phyloP scores from a whole-genome alignment of 2,888 invertebrate genomes.

The Phorcus lineatus region DNA sequence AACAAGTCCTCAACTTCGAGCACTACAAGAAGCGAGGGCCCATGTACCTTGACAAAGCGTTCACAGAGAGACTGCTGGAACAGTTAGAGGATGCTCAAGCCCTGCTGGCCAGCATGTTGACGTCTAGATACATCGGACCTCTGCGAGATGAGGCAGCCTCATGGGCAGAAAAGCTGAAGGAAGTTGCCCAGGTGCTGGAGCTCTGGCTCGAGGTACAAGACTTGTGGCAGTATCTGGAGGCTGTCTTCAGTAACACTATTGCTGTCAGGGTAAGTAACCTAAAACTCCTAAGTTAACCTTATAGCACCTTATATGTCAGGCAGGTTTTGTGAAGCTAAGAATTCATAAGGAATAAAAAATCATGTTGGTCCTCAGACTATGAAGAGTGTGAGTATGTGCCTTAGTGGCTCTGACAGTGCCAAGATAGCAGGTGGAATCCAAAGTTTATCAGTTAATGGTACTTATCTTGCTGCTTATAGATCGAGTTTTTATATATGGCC shows the following conservation, averaged over 20 bases:
- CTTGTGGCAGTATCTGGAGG: constrained; percentile 75
- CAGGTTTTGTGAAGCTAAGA: too few species aligned
- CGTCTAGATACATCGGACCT: constrained; percentile 74
- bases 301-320: too few species aligned
- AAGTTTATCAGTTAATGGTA: too few species aligned
- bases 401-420: too few species aligned
- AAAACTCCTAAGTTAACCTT: too few species aligned
- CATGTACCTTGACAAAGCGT: constrained; percentile 73
- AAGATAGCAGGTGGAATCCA: too few species aligned
- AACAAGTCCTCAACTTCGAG: constrained; percentile 75
- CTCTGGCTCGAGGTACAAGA: constrained; percentile 76
- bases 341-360: too few species aligned
- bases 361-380: too few species aligned
- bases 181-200: constrained; percentile 75
- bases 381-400: too few species aligned
- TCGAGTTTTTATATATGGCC: not conserved
- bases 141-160: constrained; percentile 74
- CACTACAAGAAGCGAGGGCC: constrained; percentile 74
- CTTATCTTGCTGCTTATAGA: too few species aligned
- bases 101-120: constrained; percentile 74
- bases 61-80: constrained; percentile 73
- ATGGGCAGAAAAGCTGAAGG: constrained; percentile 76
- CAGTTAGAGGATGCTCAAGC: constrained; percentile 76
- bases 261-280: constrained; percentile 66
- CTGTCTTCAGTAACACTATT: constrained; percentile 72